Evolutionary conservation across 2,797 vertebrate species (phyloP), one percentile per base, ranked within the genome.

Genomic region (Pygocentrus nattereri): DNA sequence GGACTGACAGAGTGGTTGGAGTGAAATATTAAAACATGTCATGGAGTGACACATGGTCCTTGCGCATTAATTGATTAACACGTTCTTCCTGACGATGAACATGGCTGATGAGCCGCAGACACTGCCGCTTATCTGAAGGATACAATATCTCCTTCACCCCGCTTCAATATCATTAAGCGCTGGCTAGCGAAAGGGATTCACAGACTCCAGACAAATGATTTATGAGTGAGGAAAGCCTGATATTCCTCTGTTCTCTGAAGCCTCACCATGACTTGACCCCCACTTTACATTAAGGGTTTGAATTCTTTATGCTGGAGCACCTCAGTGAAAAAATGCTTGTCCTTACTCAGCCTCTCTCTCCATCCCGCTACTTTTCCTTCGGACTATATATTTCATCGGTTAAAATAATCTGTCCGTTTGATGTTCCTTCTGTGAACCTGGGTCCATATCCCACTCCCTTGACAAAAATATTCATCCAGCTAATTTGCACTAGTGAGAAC

Each of bases 11-110:
- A 61, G 0, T 13, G 59, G 58, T 54, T 31, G 34, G 64, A 80
- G 82, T 86, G 70, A 80, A 83, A 83, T 82, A 85, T 81, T 69
- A 81, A 81, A 80, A 70, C 11, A 56, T 11, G 74, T 81, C 86
- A 87, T 13, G 2, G 70, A 87, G 61, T 81, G 76, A 70, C 77
- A 87, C 76, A 79, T 71, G 71, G 44, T 70, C 71, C 76, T 71
- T 16, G 64, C 58, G 72, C 72, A 77, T 86, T 86, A 87, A 87
- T 82, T 88, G 87, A 89, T 89, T 86, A 87, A 80, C 85, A 86
- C 68, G 62, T 86, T 78, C 50, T 54, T 77, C 76, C 27, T 79
- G 56, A 59, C 52, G 30, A 81, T 79, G 80, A 84, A 85, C 74
- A 79, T 15, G 62, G 78, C 69, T 80, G 81, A 81, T 67, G 78